phyloP scores from a whole-genome alignment of 1,140 invertebrate species.

The Diuraphis noxia region DNA sequence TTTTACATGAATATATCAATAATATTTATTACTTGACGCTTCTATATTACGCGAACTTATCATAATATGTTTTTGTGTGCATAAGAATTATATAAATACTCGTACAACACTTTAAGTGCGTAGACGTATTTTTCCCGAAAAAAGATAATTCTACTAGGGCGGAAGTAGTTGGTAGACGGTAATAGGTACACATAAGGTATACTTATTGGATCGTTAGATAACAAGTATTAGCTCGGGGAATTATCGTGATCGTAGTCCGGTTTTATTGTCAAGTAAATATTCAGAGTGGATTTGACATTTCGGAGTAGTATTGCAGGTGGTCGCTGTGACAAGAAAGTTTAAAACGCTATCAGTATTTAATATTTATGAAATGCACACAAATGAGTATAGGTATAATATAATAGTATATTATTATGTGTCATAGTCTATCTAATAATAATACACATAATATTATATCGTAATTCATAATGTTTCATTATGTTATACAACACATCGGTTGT shows the following conservation, averaged over 20 bases:
- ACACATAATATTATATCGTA: not conserved
- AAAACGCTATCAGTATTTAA: not conserved
- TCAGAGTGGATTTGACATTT: conserved; percentile 15
- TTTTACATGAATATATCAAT: not conserved
- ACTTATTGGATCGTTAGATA: not conserved
- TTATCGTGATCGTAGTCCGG: not conserved
- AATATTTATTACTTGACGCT: not conserved
- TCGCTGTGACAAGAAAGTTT: not conserved
- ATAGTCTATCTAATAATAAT: not conserved
- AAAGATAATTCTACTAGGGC: not conserved
- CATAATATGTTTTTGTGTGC: not conserved
- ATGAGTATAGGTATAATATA: not conserved
- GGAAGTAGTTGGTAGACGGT: not conserved
- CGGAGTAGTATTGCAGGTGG: not conserved
- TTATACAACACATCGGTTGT: not conserved
- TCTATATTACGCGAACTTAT: not conserved
- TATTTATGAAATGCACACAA: not conserved
- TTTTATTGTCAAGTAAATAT: conserved; percentile 6
- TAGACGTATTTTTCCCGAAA: not conserved
- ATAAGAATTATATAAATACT: not conserved
- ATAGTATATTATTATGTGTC: not conserved
- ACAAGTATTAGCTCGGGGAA: not conserved
- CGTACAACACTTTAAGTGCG: not conserved
- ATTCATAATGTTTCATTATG: not conserved
- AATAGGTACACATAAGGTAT: not conserved